Conservation (phyloP, 2,113 vertebrate genomes). For the Ptilorrhoa leucosticta region DNA sequence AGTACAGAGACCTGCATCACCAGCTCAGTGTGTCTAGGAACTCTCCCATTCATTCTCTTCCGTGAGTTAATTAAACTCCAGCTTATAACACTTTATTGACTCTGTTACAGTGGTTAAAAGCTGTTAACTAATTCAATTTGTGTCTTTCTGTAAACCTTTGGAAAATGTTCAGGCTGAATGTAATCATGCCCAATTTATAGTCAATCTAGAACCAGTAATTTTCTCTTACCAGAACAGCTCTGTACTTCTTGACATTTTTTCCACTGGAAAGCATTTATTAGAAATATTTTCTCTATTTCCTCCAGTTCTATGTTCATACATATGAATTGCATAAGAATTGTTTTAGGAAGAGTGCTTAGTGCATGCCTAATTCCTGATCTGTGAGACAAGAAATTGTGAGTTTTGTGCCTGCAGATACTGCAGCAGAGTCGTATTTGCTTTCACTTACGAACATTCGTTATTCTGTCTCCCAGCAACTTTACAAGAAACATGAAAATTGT, state of each 20-base stretch:
- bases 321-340: neutral
- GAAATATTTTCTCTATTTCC: neutral
- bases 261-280: neutral
- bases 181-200: neutral
- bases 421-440: neutral
- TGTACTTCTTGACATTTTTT: neutral
- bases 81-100: neutral
- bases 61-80: neutral
- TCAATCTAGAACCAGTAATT: neutral
- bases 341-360: neutral
- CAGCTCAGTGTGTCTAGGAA: neutral
- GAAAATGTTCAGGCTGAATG: neutral
- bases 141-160: neutral
- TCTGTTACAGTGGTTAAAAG: neutral
- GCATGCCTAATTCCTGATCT: neutral
- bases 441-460: neutral
- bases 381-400: neutral
- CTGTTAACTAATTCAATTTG: neutral
- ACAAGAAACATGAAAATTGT: neutral
- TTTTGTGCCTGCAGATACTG: neutral
- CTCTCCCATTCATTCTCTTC: neutral
- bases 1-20: neutral
- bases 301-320: neutral
- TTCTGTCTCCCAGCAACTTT: neutral
- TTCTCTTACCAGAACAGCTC: neutral